These are phyloP conservation scores for Pseudolaguvia tuberculata DNA, from an alignment of 2,113 vertebrate genomes.

Conservation along the genomic window DNA sequence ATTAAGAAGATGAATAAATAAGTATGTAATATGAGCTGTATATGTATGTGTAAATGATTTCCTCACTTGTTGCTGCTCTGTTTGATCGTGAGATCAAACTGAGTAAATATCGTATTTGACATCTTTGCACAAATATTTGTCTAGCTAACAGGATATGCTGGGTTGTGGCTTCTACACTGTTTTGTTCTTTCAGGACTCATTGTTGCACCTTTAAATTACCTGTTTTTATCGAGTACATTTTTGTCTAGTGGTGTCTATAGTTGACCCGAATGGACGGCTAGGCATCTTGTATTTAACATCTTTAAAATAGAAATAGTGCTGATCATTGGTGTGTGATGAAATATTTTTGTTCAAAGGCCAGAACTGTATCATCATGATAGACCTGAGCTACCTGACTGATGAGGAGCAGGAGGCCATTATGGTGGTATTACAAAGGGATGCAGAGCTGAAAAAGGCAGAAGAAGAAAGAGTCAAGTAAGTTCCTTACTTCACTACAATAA, in stretches of 20 bases:
- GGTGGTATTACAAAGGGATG: constrained; percentile 85
- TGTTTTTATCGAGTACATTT: background rate
- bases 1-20: too few relatives aligned
- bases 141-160: constrained; percentile 23
- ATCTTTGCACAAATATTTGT: constrained; percentile 41
- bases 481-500: background rate
- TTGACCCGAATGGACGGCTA: background rate
- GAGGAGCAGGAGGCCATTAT: constrained; percentile 88
- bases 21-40: too few relatives aligned
- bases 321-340: constrained; percentile 7
- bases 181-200: constrained; percentile 12
- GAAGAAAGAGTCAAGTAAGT: constrained; percentile 86
- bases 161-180: background rate
- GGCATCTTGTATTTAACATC: too few relatives aligned
- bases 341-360: background rate
- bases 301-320: constrained; percentile 24
- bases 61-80: background rate
- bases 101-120: constrained; percentile 27
- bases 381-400: constrained; percentile 91
- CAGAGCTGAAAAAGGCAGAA: constrained; percentile 82
- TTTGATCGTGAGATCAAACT: constrained; percentile 28
- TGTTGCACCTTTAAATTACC: background rate
- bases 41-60: too few relatives aligned
- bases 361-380: constrained; percentile 78
- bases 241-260: background rate